Evolutionary conservation across 1,140 invertebrate species (phyloP), one percentile per base, ranked within the genome.

Genomic region (Asbolus verrucosus): DNA sequence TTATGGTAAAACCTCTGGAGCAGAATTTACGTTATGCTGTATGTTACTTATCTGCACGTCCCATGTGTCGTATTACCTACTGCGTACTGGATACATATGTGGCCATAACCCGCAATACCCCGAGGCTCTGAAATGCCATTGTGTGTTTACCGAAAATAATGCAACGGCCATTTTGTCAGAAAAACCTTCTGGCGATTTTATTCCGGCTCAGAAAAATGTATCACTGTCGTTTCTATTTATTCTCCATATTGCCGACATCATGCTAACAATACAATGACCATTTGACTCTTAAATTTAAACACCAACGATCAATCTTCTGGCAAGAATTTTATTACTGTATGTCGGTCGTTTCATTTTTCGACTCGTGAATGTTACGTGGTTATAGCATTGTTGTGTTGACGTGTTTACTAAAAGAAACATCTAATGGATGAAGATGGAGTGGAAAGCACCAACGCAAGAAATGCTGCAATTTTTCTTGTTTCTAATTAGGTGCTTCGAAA

Each of bases 391-490:
- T 36, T 36, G 33, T 36, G 33, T 36, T 11, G 33, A 36, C 33
- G 11, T 36, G 33, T 36, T 36, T 36, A 2, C 33, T 36, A 2
- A n/a, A 36, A 4, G 21, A 11, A 19, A 43, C 39, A 9, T 11
- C 8, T 11, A 54, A 54, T 24, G 46, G 46, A 54, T 54, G 46
- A 54, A 54, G 46, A 54, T 54, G 46, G 46, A 54, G 46, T 14
- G 43, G 11, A 36, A n/a, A 2, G 43, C 15, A 3, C 3, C 6
- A 50, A 50, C 9, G 43, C 15, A 8, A n/a, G 43, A 2, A 8
- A 2, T 50, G 24, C 8, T 3, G 24, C 24, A 27, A 27, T 50
- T 50, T 50, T 13, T 21, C 21, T 50, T 18, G 13, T 50, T 21
- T 50, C 21, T n/a, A 36, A 36, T 36, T n/a, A 5, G 33, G 33